These are phyloP conservation scores for Drosophila bocqueti DNA, from an alignment of 1,140 invertebrate genomes.

Conservation along the genomic window DNA sequence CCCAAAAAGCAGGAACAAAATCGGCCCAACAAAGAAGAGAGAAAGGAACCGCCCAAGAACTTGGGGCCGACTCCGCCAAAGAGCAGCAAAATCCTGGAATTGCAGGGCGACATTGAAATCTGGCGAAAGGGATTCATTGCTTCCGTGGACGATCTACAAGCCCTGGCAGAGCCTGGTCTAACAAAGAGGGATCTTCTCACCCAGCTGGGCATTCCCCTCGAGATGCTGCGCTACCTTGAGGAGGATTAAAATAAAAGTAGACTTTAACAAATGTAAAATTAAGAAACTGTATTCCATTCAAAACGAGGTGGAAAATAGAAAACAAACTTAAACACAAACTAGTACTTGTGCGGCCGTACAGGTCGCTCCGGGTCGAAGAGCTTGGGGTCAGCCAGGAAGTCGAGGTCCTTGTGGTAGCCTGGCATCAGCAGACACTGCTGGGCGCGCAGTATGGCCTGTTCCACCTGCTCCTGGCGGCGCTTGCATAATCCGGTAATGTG, in stretches of 20 bases:
- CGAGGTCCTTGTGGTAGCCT: constrained; percentile 90
- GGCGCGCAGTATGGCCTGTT: constrained; percentile 90
- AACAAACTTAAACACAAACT: constrained; percentile 58
- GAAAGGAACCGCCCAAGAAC: neutral
- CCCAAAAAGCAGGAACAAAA: neutral
- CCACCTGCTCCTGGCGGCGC: constrained; percentile 89
- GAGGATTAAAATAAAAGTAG: constrained; percentile 47
- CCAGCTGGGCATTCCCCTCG: constrained; percentile 52
- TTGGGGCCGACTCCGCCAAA: neutral
- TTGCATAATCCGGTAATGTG: constrained; percentile 95
- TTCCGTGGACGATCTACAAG: constrained; percentile 61
- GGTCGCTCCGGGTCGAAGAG: constrained; percentile 94
- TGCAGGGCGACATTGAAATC: constrained; percentile 54
- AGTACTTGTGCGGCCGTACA: constrained; percentile 92
- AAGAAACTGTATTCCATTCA: constrained; percentile 61
- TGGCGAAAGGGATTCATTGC: constrained; percentile 62
- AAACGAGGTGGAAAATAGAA: constrained; percentile 35
- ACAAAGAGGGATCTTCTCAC: constrained; percentile 36
- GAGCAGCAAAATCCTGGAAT: constrained; percentile 42
- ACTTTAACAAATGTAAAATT: constrained; percentile 14
- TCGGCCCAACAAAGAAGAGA: neutral
- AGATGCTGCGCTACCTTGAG: constrained; percentile 66
- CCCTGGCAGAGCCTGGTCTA: constrained; percentile 27
- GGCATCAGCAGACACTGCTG: constrained; percentile 92
- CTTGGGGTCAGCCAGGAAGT: constrained; percentile 93